Conservation (phyloP, 2,113 vertebrate genomes). For the Rhinolophus ferrumequinum region DNA sequence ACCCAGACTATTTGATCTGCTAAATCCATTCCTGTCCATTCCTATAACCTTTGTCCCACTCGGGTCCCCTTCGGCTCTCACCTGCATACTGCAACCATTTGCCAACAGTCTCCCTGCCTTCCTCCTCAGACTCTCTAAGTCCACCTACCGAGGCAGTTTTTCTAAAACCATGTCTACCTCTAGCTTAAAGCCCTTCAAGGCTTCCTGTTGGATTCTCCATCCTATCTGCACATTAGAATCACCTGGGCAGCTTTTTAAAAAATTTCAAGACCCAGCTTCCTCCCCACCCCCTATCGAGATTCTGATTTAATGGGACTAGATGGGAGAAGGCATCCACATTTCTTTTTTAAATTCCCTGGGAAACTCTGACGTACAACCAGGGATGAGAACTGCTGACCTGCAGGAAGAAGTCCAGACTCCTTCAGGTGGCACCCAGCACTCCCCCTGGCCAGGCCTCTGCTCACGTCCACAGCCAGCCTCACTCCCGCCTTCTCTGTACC, state of each 20-base stretch:
- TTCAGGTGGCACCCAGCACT: neutral
- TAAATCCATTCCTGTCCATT: neutral
- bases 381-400: neutral
- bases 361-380: neutral
- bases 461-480: neutral
- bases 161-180: neutral
- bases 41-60: neutral
- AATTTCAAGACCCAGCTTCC: neutral
- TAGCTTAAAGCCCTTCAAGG: neutral
- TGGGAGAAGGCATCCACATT: neutral
- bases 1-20: neutral
- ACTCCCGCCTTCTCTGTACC: neutral
- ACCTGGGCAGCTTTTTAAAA: neutral
- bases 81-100: rapidly evolving
- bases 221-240: neutral
- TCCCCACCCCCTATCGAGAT: neutral
- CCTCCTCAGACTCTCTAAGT: neutral
- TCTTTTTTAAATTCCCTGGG: neutral
- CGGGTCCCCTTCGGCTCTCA: neutral
- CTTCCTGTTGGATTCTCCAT: neutral
- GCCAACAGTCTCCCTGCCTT: neutral
- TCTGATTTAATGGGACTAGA: neutral
- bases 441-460: neutral
- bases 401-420: neutral
- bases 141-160: neutral